These are phyloP conservation scores for Synodontis membranacea DNA, from an alignment of 2,113 vertebrate species.

Conservation along the genomic window DNA sequence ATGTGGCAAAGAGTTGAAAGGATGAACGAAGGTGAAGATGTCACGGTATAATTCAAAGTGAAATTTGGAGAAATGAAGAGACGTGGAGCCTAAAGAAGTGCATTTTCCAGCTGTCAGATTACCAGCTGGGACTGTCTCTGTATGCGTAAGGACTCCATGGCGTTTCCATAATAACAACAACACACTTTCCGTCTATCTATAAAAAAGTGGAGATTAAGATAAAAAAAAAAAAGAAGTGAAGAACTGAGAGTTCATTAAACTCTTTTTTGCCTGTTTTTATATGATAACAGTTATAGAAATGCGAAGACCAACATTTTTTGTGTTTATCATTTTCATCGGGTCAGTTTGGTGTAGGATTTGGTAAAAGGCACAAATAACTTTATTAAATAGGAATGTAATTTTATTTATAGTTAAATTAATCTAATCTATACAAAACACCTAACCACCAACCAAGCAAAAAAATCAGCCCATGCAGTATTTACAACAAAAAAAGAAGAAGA, in stretches of 20 bases:
- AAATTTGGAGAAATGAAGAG: neutral
- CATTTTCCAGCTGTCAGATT: slow-evolving; percentile 34
- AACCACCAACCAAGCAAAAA: neutral
- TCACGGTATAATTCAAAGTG: slow-evolving; percentile 30
- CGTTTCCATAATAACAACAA: slow-evolving; percentile 21
- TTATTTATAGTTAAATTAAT: neutral
- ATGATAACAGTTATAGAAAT: no score
- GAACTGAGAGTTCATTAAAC: neutral
- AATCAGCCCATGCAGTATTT: neutral
- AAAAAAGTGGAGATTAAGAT: neutral
- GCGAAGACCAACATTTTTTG: neutral
- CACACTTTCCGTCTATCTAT: neutral
- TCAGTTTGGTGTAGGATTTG: neutral
- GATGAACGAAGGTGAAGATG: slow-evolving; percentile 29
- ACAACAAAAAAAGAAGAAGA: neutral
- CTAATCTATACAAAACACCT: neutral
- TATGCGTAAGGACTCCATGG: neutral
- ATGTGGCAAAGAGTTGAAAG: neutral
- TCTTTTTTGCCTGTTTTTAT: neutral
- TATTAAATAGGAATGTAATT: neutral
- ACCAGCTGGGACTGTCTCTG: slow-evolving; percentile 11
- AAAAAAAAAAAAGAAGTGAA: neutral
- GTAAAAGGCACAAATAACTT: no score
- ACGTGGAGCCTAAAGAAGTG: neutral
- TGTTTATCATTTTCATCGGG: neutral